Conservation (phyloP, 2,797 vertebrate species). For the Hirundo rustica region DNA sequence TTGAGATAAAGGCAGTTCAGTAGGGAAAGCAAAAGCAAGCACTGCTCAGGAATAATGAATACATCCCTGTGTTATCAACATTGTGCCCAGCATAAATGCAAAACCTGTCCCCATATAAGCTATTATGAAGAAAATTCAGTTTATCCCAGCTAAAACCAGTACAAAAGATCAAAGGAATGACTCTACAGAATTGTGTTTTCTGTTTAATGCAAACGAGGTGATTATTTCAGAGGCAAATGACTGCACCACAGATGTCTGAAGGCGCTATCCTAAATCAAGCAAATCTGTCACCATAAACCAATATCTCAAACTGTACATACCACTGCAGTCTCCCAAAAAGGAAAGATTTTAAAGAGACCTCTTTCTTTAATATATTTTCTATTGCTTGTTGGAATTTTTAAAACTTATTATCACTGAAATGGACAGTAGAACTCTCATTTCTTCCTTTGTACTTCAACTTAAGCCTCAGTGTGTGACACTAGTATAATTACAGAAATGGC, state of each 20-base stretch:
- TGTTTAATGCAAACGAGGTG: not conserved
- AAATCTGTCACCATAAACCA: not conserved
- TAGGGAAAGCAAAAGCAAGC: not conserved
- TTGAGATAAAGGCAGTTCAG: not conserved
- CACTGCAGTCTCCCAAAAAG: not conserved
- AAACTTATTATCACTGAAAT: not conserved
- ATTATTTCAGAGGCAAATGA: not conserved
- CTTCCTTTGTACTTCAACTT: not conserved
- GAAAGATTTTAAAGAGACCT: not conserved
- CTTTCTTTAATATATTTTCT: not conserved
- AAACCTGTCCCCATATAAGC: not conserved
- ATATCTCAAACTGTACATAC: not conserved
- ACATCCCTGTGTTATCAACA: not conserved
- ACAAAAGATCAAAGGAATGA: not conserved
- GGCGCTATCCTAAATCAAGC: not conserved
- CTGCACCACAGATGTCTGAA: not conserved
- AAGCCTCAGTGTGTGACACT: not conserved
- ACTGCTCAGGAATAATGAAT: not conserved
- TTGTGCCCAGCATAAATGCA: not conserved
- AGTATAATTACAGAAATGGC: not conserved
- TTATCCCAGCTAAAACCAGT: not conserved
- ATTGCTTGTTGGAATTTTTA: not conserved
- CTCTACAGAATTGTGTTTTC: not conserved
- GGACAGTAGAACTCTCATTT: not conserved
- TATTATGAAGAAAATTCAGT: not conserved